phyloP scores from a whole-genome alignment of 1,140 invertebrate species.

The Amyelois transitella region DNA sequence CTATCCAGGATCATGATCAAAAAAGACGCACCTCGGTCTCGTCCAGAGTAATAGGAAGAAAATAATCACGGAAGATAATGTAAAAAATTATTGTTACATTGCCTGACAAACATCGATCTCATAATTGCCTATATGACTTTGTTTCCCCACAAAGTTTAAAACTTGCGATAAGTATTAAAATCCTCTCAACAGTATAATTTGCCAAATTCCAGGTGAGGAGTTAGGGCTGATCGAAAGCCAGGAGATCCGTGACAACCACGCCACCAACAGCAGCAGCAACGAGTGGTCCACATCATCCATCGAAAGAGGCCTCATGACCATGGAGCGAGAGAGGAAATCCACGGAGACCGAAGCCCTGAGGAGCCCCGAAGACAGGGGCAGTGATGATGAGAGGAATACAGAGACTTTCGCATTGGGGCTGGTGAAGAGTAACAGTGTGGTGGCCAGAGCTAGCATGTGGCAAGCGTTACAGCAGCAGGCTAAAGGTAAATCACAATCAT shows the following conservation, averaged over 20 bases:
- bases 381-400: slow-evolving; percentile 48
- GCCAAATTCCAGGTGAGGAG: slow-evolving; percentile 58
- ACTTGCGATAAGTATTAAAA: no score
- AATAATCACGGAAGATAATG: no score
- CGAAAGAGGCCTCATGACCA: slow-evolving; percentile 45
- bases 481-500: no score
- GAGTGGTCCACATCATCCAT: slow-evolving; percentile 59
- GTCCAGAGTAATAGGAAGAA: no score
- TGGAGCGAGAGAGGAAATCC: slow-evolving; percentile 57
- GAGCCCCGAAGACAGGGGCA: slow-evolving; percentile 37
- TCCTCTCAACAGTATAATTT: no score
- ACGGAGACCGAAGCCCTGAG: slow-evolving; percentile 43
- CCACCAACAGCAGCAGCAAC: slow-evolving; percentile 53
- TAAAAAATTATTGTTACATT: no score
- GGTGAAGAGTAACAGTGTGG: slow-evolving; percentile 76
- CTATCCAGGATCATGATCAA: no score
- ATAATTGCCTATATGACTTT: no score
- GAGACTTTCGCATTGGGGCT: slow-evolving; percentile 60
- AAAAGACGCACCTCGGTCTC: no score
- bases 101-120: no score
- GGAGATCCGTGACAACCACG: slow-evolving; percentile 58
- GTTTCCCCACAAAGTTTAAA: no score
- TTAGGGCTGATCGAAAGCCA: slow-evolving; percentile 62
- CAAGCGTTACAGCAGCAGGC: slow-evolving; percentile 77
- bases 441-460: slow-evolving; percentile 77